These are phyloP conservation scores for Sinotaia quadrata DNA, from an alignment of 2,888 invertebrate genomes.

Conservation along the genomic window DNA sequence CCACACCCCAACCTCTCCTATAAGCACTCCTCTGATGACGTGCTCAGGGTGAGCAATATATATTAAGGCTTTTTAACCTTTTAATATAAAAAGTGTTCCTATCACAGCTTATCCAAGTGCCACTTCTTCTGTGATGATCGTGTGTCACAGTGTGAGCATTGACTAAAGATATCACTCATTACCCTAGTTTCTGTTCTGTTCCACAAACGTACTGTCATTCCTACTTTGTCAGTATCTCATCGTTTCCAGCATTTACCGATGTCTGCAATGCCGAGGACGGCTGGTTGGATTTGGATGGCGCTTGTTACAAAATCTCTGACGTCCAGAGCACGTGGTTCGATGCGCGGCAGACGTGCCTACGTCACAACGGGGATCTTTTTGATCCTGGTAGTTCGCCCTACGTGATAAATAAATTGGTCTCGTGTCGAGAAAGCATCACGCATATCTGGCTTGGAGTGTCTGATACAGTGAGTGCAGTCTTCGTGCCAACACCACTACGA, in stretches of 20 bases:
- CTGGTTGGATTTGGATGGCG: constrained; percentile 46
- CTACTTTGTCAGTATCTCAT: no score
- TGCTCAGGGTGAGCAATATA: no score
- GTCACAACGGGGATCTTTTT: constrained; percentile 37
- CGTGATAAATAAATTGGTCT: constrained; percentile 28
- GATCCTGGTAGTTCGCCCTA: not conserved
- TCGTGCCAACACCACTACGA: not conserved
- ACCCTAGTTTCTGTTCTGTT: no score
- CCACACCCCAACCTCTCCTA: no score
- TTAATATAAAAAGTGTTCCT: no score
- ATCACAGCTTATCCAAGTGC: no score
- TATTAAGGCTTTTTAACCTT: no score
- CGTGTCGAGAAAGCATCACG: constrained; percentile 41
- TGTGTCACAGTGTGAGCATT: no score
- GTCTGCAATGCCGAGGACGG: constrained; percentile 46
- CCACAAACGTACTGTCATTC: no score
- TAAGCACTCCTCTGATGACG: no score
- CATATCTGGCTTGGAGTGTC: constrained; percentile 53
- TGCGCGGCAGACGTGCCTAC: constrained; percentile 44
- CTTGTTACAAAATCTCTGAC: constrained; percentile 48
- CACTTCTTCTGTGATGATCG: no score
- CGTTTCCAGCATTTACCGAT: constrained; percentile 46
- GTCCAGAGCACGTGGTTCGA: constrained; percentile 45
- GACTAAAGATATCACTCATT: no score
- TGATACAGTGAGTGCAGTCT: constrained; percentile 46